These are phyloP conservation scores for Hirudinaria manillensis DNA, from an alignment of 2,888 invertebrate species.

Conservation along the genomic window DNA sequence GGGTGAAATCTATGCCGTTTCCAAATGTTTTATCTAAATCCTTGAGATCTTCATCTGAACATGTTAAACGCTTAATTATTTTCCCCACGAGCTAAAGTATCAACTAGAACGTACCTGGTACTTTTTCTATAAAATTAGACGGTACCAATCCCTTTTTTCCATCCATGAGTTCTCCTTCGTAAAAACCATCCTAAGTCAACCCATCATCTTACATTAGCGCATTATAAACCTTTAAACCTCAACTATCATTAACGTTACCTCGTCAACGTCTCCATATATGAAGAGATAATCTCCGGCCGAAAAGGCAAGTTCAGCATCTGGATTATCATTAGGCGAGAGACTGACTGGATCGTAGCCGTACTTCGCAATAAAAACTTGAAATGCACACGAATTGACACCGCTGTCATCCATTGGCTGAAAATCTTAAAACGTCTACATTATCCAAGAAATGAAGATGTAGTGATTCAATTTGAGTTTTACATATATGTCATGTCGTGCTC, in stretches of 20 bases:
- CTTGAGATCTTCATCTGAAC: constrained; percentile 11
- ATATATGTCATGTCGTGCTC: no score
- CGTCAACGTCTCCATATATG: constrained; percentile 72
- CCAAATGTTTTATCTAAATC: constrained; percentile 15
- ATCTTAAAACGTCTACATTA: no score
- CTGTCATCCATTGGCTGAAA: no score
- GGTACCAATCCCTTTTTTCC: constrained; percentile 89
- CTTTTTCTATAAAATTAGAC: constrained; percentile 59
- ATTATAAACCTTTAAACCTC: not conserved
- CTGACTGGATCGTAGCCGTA: constrained; percentile 65
- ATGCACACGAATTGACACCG: constrained; percentile 15
- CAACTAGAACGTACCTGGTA: constrained; percentile 42
- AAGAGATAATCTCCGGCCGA: constrained; percentile 94
- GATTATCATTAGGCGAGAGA: constrained; percentile 76
- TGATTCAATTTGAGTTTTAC: no score
- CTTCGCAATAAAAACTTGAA: constrained; percentile 51
- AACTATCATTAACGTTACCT: constrained; percentile 37
- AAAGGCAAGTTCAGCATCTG: constrained; percentile 82
- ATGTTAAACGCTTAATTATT: not conserved
- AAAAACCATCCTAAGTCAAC: constrained; percentile 69
- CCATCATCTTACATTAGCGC: not conserved
- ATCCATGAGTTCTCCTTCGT: constrained; percentile 88
- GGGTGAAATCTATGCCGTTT: not conserved
- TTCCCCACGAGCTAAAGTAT: not conserved
- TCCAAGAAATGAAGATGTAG: no score